Base-by-base conservation (phyloP, 2,888 invertebrate genomes). In the Microplitis deprimator region DNA sequence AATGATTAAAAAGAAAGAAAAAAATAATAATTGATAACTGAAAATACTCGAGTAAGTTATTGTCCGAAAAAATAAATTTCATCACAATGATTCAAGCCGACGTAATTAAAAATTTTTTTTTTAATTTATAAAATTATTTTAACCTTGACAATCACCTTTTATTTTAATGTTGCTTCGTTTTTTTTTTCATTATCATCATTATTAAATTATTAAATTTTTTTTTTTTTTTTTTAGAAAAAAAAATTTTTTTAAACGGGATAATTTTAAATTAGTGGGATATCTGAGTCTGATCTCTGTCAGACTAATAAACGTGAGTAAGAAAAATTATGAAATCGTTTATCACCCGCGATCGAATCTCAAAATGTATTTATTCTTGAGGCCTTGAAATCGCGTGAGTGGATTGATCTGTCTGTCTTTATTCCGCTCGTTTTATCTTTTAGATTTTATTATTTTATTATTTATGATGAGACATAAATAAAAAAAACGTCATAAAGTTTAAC, bases 311-410 rank as follows among this genome's bases (percentile, higher is more conserved):
- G 50, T 76, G 67, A 65, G 65, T 59, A 60, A 38, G 29, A 71
- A 71, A 76, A 71, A 76, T 76, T 76, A 71, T 76, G 76, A 71
- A 76, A 76, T 71, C 60, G 38, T 71, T 65, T 76, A 76, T 76
- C 76, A 76, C 62, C 69, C 61, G n/a, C 60, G 76, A 76, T 76
- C 76, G 16, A 69, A 75, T 69, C 64, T 59, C 40, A 38, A n/a
- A 59, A 7, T 41, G 70, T 65, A 74, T 74, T 41, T 68, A 29
- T 67, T 71, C 29, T 10, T 10, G 16, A 68, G 68, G 59, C 71
- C 71, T 71, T 65, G 67, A 71, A 76, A 71, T 65, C 71, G 59
- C 71, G 69, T 68, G 71, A 76, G 60, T 65, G 38, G 59, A 76
- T 72, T 40, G 71, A 72, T 76, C 61, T 67, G 68, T 68, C 70